A percentile compares a stretch with the other conserved stretches of the same genome.
These are phyloP conservation scores for Tryphoninae sp. DNA, from an alignment of 2,888 invertebrate genomes.

Conservation along the genomic window DNA sequence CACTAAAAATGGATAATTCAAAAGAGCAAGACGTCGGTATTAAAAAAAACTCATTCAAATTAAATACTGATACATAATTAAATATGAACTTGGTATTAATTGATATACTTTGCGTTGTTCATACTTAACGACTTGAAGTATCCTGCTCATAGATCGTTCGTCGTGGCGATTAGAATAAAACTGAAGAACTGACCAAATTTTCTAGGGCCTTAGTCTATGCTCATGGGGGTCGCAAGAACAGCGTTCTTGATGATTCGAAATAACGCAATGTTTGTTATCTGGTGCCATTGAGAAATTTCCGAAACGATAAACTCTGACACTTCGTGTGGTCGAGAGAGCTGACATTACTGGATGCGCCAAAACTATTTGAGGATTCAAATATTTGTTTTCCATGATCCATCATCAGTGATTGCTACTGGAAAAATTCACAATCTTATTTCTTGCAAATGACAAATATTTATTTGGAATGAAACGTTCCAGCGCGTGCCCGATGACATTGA, in stretches of 20 bases:
- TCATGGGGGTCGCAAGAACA: conserved; percentile 40
- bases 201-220: conserved; percentile 27
- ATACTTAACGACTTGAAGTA: conserved; percentile 70
- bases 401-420: not conserved
- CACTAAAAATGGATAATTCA: too few relatives aligned
- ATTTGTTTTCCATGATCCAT: conserved; percentile 11
- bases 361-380: conserved; percentile 29
- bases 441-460: not conserved
- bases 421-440: not conserved
- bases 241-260: not conserved
- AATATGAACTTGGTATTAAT: not conserved
- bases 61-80: not conserved
- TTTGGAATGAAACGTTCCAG: not conserved
- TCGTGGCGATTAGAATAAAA: conserved; percentile 58
- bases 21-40: too few relatives aligned
- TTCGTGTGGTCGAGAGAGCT: conserved; percentile 5
- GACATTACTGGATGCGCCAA: conserved; percentile 8
- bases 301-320: conserved; percentile 59
- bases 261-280: conserved; percentile 36
- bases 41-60: not conserved
- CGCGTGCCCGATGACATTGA: not conserved
- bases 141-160: conserved; percentile 67
- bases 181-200: conserved; percentile 55
- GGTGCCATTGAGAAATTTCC: conserved; percentile 49
- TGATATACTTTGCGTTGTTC: conserved; percentile 22